Percentiles rank a stretch among this genome's conserved stretches.
phyloP scores from a whole-genome alignment of 2,797 vertebrate species.

The Otus scops region DNA sequence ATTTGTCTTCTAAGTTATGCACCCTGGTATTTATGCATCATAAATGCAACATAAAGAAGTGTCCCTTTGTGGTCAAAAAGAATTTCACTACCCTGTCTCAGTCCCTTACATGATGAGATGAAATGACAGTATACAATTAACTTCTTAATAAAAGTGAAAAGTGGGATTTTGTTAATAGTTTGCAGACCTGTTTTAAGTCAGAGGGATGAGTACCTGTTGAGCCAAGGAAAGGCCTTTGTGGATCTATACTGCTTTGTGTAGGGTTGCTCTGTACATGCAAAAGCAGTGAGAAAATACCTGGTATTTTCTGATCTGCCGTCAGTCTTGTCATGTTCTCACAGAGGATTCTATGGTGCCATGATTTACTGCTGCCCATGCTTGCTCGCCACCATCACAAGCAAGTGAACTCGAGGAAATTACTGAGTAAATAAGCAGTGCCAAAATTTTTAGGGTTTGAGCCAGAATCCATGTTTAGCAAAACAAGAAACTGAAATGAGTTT shows the following conservation, averaged over 20 bases:
- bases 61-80: neutral
- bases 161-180: neutral
- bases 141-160: neutral
- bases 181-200: neutral
- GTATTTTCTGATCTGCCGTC: neutral
- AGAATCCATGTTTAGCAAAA: neutral
- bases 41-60: neutral
- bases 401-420: neutral
- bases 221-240: neutral
- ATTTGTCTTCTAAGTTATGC: neutral
- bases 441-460: neutral
- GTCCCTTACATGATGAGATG: neutral
- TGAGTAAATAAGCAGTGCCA: neutral
- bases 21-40: neutral
- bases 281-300: neutral
- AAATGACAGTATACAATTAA: neutral
- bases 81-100: neutral
- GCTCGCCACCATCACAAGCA: neutral
- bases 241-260: neutral
- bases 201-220: neutral
- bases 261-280: neutral
- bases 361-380: neutral
- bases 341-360: neutral
- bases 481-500: neutral
- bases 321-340: neutral